These are phyloP conservation scores for Hippopotamyrus pictus DNA, from an alignment of 2,797 vertebrate species.

Conservation along the genomic window DNA sequence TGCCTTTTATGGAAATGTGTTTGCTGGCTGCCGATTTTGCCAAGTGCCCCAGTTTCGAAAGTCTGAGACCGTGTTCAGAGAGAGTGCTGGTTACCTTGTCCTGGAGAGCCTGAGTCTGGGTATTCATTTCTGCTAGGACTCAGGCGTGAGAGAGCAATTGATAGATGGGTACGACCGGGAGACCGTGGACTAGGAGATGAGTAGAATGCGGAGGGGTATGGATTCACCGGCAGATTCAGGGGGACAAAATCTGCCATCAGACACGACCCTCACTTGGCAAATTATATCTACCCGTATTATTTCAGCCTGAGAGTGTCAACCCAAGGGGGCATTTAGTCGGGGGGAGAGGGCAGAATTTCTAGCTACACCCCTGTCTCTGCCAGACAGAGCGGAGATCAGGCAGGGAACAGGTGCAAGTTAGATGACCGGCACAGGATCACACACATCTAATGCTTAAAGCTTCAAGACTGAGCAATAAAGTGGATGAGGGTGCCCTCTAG, in stretches of 20 bases:
- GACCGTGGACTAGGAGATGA: background rate
- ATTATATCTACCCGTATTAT: background rate
- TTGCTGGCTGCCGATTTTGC: background rate
- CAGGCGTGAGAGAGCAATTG: background rate
- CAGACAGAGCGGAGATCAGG: background rate
- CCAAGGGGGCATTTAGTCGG: background rate
- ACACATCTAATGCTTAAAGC: background rate
- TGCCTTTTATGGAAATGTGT: background rate
- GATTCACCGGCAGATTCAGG: background rate
- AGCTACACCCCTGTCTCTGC: background rate
- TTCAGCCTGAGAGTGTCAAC: background rate
- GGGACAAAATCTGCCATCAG: background rate
- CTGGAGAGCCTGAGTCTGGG: background rate
- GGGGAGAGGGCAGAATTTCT: background rate
- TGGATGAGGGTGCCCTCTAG: background rate
- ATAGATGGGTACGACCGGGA: background rate
- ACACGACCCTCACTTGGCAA: background rate
- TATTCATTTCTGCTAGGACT: background rate
- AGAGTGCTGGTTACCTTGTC: background rate
- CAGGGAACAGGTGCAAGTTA: background rate
- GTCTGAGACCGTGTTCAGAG: background rate
- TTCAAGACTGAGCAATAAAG: background rate
- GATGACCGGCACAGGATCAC: background rate
- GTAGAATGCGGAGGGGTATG: background rate
- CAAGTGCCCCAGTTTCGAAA: background rate